Evolutionary conservation across 2,797 vertebrate genomes (phyloP).

Genomic region (Poecilia velifera): DNA sequence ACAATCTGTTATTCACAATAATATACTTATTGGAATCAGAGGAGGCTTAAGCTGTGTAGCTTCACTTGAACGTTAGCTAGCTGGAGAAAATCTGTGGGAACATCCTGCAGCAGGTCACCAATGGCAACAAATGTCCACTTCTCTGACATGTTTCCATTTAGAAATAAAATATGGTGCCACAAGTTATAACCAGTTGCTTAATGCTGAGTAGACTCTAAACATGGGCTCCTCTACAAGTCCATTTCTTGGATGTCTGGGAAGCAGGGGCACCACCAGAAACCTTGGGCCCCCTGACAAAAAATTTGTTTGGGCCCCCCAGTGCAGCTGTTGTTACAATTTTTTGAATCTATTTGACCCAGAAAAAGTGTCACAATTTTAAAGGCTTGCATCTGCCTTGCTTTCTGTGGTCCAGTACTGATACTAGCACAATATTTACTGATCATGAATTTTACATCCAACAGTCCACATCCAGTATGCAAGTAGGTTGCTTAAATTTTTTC

Average conservation of each 20-base stretch:
- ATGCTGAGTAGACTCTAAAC: not conserved
- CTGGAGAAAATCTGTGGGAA: constrained; percentile 48
- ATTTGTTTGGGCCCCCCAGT: no score
- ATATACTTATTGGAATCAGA: constrained; percentile 12
- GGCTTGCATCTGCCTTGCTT: no score
- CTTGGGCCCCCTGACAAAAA: no score
- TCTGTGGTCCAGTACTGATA: no score
- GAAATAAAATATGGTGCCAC: constrained; percentile 8
- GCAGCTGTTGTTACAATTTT: no score
- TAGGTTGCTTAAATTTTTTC: no score
- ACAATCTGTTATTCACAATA: not conserved
- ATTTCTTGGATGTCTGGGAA: not conserved
- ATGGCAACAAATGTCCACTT: constrained; percentile 22
- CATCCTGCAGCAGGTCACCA: constrained; percentile 52
- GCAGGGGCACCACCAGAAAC: not conserved
- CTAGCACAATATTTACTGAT: no score
- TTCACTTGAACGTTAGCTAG: constrained; percentile 31
- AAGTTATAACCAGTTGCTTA: not conserved
- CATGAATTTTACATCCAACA: no score
- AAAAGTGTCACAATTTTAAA: no score
- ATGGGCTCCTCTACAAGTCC: not conserved
- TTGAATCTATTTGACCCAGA: no score
- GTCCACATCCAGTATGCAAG: no score
- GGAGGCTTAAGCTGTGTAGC: constrained; percentile 10
- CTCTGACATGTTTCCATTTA: constrained; percentile 24